Conservation (phyloP, 2,113 vertebrate species). For the Chitala chitala region DNA sequence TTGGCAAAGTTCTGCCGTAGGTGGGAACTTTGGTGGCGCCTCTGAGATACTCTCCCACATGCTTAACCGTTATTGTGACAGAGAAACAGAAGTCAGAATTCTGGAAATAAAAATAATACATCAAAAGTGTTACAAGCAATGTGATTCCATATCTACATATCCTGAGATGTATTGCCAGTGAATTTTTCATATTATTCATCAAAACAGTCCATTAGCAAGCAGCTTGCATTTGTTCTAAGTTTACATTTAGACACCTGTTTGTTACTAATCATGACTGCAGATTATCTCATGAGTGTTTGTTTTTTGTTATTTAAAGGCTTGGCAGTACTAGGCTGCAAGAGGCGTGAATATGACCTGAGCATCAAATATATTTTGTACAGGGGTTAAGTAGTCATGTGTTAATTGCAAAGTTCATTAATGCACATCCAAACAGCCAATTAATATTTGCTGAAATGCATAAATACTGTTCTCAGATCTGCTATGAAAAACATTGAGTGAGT, state of each 20-base stretch:
- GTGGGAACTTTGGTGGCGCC: not conserved
- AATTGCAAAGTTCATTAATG: too few species aligned
- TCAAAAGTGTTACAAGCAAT: not conserved
- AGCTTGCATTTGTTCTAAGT: not conserved
- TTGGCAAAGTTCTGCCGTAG: slow-evolving; percentile 4
- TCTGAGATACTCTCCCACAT: slow-evolving; percentile 1
- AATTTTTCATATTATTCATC: too few species aligned
- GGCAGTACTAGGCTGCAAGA: not conserved
- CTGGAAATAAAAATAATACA: not conserved
- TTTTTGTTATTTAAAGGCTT: not conserved
- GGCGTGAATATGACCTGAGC: not conserved
- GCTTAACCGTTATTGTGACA: slow-evolving; percentile 1
- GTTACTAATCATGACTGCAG: not conserved
- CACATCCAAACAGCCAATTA: not conserved
- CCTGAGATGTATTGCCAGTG: not conserved
- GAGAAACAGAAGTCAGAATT: not conserved
- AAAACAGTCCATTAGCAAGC: too few species aligned
- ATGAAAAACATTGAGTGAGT: too few species aligned
- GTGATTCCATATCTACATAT: not conserved
- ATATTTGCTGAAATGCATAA: not conserved
- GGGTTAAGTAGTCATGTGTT: not conserved
- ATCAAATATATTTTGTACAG: not conserved
- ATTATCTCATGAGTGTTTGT: not conserved
- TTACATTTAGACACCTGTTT: not conserved
- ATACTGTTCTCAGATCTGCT: not conserved